These are phyloP conservation scores for Cynopterus brachyotis DNA, from an alignment of 2,113 vertebrate species.

Conservation along the genomic window DNA sequence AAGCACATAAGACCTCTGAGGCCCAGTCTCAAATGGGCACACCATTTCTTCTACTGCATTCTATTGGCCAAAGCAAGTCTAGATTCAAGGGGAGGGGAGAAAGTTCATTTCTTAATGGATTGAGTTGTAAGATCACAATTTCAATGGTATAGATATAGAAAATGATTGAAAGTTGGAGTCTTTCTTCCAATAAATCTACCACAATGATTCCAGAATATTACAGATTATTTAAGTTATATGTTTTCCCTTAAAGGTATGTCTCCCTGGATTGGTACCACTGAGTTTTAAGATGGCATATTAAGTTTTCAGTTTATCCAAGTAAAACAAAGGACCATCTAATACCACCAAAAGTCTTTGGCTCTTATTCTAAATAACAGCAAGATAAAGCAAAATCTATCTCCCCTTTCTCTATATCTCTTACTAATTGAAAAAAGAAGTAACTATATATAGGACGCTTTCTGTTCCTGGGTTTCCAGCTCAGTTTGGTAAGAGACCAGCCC, in stretches of 20 bases:
- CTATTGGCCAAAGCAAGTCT: not conserved
- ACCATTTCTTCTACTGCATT: not conserved
- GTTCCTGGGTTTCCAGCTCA: not conserved
- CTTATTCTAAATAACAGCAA: constrained; percentile 11
- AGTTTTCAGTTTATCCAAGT: not conserved
- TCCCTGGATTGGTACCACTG: not conserved
- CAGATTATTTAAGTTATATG: not conserved
- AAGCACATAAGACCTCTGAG: not conserved
- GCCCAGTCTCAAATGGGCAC: not conserved
- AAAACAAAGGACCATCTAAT: not conserved
- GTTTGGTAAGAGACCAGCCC: not conserved
- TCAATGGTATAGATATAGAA: not conserved
- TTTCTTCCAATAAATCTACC: not conserved
- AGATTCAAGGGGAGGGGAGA: not conserved
- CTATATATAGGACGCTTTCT: not conserved
- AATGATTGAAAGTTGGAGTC: not conserved
- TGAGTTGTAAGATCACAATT: not conserved
- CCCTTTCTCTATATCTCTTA: not conserved
- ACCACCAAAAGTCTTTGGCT: not conserved
- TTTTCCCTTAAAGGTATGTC: not conserved
- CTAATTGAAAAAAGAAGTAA: not conserved
- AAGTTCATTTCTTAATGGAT: not conserved
- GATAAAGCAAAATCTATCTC: not conserved
- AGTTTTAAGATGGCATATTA: not conserved
- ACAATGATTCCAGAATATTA: constrained; percentile 9